phyloP scores from a whole-genome alignment of 2,113 vertebrate genomes.

The Ceratotherium simum region DNA sequence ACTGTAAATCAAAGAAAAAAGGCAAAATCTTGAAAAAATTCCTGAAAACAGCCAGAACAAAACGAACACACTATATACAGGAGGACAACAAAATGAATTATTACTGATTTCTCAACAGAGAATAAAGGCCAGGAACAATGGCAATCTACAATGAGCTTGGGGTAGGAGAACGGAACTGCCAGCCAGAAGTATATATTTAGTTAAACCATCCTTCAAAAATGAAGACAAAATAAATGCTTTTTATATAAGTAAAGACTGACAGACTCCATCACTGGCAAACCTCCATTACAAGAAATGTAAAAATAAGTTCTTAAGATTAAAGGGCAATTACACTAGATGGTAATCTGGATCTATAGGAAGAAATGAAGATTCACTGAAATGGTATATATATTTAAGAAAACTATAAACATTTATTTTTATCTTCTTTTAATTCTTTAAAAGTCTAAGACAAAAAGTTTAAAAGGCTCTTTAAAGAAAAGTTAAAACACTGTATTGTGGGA shows the following conservation, averaged over 20 bases:
- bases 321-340: not conserved
- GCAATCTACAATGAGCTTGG: not conserved
- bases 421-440: not conserved
- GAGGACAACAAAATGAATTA: not conserved
- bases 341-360: not conserved
- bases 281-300: not conserved
- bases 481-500: not conserved
- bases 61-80: not conserved
- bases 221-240: not conserved
- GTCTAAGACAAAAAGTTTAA: not conserved
- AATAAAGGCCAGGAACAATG: not conserved
- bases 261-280: not conserved
- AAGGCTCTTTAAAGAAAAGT: not conserved
- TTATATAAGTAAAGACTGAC: not conserved
- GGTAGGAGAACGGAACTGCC: not conserved
- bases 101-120: not conserved
- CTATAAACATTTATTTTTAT: not conserved
- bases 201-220: not conserved
- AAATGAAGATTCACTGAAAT: not conserved
- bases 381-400: not conserved
- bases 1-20: not conserved
- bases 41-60: not conserved
- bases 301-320: not conserved
- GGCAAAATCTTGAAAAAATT: not conserved
- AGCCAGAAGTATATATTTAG: not conserved